These are phyloP conservation scores for Harpalus rubripes DNA, from an alignment of 2,888 invertebrate genomes.

Conservation along the genomic window DNA sequence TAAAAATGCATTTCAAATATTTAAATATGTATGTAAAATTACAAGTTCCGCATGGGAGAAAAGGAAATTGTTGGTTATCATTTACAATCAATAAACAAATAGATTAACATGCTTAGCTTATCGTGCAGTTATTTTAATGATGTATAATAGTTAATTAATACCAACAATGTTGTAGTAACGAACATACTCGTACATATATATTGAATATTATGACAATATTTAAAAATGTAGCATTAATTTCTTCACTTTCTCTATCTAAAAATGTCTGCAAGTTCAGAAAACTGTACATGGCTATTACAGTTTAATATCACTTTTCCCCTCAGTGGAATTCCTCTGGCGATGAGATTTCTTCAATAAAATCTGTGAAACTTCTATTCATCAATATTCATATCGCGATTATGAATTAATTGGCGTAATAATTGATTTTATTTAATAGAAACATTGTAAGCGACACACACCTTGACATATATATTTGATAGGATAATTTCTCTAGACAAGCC, in stretches of 20 bases:
- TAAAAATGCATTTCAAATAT: too few relatives aligned
- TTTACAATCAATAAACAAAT: too few relatives aligned
- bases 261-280: neutral
- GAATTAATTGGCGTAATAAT: conserved; percentile 18
- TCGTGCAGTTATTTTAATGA: too few relatives aligned
- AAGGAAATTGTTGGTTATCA: too few relatives aligned
- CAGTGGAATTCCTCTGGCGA: neutral
- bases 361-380: neutral
- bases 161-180: neutral
- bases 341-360: neutral
- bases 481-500: neutral
- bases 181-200: neutral
- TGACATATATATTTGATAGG: conserved; percentile 3
- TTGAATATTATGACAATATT: neutral
- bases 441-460: neutral
- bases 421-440: neutral
- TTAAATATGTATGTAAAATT: too few relatives aligned
- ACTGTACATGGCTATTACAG: neutral
- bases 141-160: conserved; percentile 3
- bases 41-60: too few relatives aligned
- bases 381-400: neutral
- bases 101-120: too few relatives aligned
- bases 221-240: conserved; percentile 8
- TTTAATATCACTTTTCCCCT: neutral
- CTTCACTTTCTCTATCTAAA: conserved; percentile 15